phyloP scores from a whole-genome alignment of 2,888 invertebrate genomes.

The Conops quadrifasciatus region DNA sequence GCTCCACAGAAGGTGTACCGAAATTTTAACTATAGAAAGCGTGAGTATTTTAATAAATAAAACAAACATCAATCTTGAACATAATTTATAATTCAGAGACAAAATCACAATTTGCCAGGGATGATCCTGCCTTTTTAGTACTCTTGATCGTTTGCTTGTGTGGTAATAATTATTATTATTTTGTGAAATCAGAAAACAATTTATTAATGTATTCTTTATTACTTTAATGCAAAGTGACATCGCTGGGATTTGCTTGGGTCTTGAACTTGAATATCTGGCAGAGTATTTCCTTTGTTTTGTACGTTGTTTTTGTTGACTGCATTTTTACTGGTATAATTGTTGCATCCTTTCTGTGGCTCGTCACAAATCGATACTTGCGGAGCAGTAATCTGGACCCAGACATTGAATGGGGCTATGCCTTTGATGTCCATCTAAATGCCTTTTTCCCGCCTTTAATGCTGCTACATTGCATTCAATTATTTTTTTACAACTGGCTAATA shows the following conservation, averaged over 20 bases:
- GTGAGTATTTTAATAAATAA: conserved; percentile 68
- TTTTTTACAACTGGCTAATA: conserved; percentile 86
- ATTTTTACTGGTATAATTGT: conserved; percentile 86
- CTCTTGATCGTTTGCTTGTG: conserved; percentile 85
- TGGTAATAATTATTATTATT: conserved; percentile 68
- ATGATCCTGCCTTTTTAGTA: conserved; percentile 98
- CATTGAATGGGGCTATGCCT: conserved; percentile 98
- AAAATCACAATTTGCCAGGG: conserved; percentile 97
- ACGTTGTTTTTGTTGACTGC: conserved; percentile 94
- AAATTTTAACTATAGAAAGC: conserved; percentile 97
- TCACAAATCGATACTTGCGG: conserved; percentile 63
- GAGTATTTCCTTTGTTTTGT: conserved; percentile 84
- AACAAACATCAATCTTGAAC: background rate
- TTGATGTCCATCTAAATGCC: conserved; percentile 98
- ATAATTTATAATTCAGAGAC: conserved; percentile 76
- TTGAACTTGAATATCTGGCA: conserved; percentile 75
- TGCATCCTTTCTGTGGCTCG: conserved; percentile 88
- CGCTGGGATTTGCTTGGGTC: conserved; percentile 86
- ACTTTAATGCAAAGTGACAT: conserved; percentile 75
- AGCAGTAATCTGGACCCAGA: conserved; percentile 59
- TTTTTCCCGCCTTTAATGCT: conserved; percentile 96
- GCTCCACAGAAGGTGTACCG: conserved; percentile 97
- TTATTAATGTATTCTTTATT: background rate
- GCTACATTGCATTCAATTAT: conserved; percentile 90
- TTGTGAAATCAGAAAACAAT: background rate